phyloP scores from a whole-genome alignment of 2,113 vertebrate genomes.

The Mastomys coucha region DNA sequence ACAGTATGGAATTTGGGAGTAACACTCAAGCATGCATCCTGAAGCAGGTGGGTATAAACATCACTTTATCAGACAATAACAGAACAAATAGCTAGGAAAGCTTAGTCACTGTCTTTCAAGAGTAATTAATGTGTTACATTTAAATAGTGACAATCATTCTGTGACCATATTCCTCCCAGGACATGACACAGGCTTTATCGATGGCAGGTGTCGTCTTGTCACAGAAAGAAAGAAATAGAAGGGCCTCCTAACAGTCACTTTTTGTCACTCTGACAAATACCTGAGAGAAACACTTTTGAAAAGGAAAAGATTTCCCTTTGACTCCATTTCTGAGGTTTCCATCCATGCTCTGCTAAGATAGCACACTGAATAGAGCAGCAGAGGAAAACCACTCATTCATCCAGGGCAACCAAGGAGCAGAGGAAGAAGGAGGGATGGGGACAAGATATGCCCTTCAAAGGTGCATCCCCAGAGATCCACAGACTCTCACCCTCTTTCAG shows the following conservation, averaged over 20 bases:
- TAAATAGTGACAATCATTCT: background rate
- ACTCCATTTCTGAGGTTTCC: background rate
- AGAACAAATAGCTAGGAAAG: background rate
- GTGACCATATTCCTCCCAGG: background rate
- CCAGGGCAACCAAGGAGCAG: background rate
- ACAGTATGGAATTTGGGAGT: constrained; percentile 20
- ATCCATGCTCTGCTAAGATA: background rate
- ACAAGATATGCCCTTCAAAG: background rate
- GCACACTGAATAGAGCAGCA: background rate
- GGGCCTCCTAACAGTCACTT: background rate
- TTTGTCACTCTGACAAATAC: no score
- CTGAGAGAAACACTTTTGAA: background rate
- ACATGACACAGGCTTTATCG: background rate
- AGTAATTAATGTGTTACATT: background rate
- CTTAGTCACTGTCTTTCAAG: background rate
- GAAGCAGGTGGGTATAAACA: background rate
- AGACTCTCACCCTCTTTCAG: no score
- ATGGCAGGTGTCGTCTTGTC: background rate
- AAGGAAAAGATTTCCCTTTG: background rate
- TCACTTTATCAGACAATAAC: background rate
- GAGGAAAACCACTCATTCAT: background rate
- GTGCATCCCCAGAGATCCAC: rapidly evolving
- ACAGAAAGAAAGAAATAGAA: background rate
- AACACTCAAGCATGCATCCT: background rate
- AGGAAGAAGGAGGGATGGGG: background rate